These are phyloP conservation scores for Latrodectus elegans DNA, from an alignment of 2,888 invertebrate species.

Conservation along the genomic window DNA sequence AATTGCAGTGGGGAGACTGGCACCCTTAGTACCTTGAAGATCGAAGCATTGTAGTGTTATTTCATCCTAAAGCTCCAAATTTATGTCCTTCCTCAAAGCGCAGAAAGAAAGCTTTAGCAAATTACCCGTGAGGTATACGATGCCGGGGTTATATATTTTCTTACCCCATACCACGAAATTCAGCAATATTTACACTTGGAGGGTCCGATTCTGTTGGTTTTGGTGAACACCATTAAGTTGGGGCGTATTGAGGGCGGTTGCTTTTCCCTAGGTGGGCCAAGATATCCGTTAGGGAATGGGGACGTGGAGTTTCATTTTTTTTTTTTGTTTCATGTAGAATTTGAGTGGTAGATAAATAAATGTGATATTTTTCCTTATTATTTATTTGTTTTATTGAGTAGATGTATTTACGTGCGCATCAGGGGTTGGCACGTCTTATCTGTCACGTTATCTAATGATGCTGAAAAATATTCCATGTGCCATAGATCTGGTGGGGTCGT, in stretches of 20 bases:
- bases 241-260: slow-evolving; percentile 14
- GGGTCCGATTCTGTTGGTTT: slow-evolving; percentile 49
- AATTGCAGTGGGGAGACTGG: no score
- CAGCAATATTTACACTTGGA: slow-evolving; percentile 60
- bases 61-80: slow-evolving; percentile 22
- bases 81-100: slow-evolving; percentile 36
- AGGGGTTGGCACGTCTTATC: not conserved
- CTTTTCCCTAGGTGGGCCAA: slow-evolving; percentile 53
- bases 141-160: slow-evolving; percentile 33
- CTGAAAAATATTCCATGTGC: not conserved
- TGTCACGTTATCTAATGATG: slow-evolving; percentile 5
- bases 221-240: slow-evolving; percentile 49
- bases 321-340: not conserved
- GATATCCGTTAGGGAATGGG: not conserved
- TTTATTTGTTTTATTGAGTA: not conserved
- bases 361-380: slow-evolving; percentile 17
- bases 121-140: slow-evolving; percentile 52
- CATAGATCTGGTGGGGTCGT: not conserved
- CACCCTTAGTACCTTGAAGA: no score
- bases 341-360: not conserved
- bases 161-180: slow-evolving; percentile 18
- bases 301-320: slow-evolving; percentile 1
- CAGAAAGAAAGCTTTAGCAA: slow-evolving; percentile 50
- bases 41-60: not conserved
- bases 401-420: not conserved